A percentile compares a stretch with the other conserved stretches of the same genome.
These are phyloP conservation scores for Trachymyrmex septentrionalis DNA, from an alignment of 1,140 invertebrate species.

Conservation along the genomic window DNA sequence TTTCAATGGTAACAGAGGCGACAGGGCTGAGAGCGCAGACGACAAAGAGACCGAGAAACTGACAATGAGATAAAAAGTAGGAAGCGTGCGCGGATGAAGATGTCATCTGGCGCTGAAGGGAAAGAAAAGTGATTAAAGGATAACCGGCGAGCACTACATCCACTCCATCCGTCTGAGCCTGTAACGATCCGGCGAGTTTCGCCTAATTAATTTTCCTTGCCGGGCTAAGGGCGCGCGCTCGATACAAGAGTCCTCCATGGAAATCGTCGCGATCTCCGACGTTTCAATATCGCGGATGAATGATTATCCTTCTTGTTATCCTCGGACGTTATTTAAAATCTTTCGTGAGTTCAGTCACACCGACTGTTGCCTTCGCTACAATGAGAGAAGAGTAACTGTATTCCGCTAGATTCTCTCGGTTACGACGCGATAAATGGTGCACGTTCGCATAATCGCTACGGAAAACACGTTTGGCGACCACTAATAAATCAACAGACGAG, in stretches of 20 bases:
- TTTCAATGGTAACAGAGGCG: neutral
- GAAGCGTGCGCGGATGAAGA: conserved; percentile 44
- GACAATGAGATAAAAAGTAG: conserved; percentile 20
- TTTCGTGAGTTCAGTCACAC: conserved; percentile 2
- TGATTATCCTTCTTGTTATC: conserved; percentile 45
- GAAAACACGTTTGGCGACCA: conserved; percentile 16
- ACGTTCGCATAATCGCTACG: conserved; percentile 15
- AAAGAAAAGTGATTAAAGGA: conserved; percentile 56
- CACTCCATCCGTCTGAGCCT: conserved; percentile 32
- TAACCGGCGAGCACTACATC: conserved; percentile 32
- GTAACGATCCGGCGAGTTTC: conserved; percentile 65
- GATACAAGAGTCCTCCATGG: conserved; percentile 31
- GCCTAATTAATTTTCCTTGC: conserved; percentile 71
- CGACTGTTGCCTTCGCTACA: conserved; percentile 12
- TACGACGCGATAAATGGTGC: neutral
- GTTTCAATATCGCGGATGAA: conserved; percentile 45
- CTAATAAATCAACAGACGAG: conserved; percentile 45
- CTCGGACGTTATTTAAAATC: conserved; percentile 49
- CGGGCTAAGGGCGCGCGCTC: neutral
- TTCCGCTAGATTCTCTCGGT: neutral
- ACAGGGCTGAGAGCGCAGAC: neutral
- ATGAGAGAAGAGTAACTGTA: neutral
- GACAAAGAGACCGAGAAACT: conserved; percentile 40
- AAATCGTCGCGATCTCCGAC: conserved; percentile 41
- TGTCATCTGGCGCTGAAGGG: conserved; percentile 55